A percentile compares a stretch with the other conserved stretches of the same genome.
Evolutionary conservation across 1,140 invertebrate genomes (phyloP).

Genomic region (Drosophila lini): DNA sequence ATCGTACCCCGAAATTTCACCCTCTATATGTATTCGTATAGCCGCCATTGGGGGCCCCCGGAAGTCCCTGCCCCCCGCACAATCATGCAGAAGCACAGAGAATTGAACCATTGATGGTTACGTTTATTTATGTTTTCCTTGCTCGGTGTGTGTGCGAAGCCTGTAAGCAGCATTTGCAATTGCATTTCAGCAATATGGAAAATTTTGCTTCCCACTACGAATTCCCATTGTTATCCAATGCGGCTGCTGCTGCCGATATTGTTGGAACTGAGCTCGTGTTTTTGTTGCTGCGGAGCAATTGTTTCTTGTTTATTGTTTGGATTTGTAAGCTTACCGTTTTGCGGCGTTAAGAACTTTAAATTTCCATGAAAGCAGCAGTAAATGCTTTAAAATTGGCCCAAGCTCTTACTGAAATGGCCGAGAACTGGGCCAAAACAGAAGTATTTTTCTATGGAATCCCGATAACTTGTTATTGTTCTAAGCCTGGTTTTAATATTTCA

Average conservation of each 20-base stretch:
- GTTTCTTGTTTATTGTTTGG: constrained; percentile 75
- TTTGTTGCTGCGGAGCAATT: constrained; percentile 47
- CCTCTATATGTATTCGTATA: not conserved
- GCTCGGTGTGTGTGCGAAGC: constrained; percentile 50
- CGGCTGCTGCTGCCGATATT: constrained; percentile 38
- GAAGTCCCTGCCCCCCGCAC: constrained; percentile 9
- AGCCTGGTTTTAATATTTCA: constrained; percentile 13
- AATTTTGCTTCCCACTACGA: constrained; percentile 49
- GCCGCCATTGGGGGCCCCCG: not conserved
- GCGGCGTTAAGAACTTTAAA: constrained; percentile 36
- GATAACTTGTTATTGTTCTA: not conserved
- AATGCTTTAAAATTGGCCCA: constrained; percentile 33
- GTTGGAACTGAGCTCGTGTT: constrained; percentile 32
- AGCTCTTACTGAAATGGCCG: not conserved
- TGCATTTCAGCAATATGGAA: constrained; percentile 69
- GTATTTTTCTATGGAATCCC: not conserved
- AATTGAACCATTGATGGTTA: constrained; percentile 73
- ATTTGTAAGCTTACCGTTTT: constrained; percentile 59
- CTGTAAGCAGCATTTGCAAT: constrained; percentile 68
- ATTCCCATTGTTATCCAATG: constrained; percentile 65
- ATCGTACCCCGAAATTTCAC: not conserved
- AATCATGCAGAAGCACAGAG: constrained; percentile 47
- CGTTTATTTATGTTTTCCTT: constrained; percentile 67
- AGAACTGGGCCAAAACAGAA: not conserved
- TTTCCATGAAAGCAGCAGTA: constrained; percentile 6